Percentiles rank a stretch among this genome's conserved stretches.
phyloP scores from a whole-genome alignment of 1,140 invertebrate species.

The Bradynema listronoti region DNA sequence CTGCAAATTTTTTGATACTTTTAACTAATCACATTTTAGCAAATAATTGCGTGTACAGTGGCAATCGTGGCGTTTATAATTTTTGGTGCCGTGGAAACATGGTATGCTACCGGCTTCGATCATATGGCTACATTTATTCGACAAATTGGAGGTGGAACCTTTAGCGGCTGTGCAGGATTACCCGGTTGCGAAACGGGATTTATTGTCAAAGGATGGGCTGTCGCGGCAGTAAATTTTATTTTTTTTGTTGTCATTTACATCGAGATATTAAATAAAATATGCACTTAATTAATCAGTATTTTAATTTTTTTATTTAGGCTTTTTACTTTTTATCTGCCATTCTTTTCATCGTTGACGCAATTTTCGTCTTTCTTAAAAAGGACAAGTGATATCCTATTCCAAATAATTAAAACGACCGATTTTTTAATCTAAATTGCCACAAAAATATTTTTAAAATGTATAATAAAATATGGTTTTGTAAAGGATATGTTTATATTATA shows the following conservation, averaged over 20 bases:
- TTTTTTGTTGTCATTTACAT: not conserved
- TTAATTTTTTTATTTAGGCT: conserved; percentile 35
- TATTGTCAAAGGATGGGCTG: conserved; percentile 57
- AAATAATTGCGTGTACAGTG: conserved; percentile 42
- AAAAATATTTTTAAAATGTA: too few species aligned
- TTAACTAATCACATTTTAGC: conserved; percentile 35
- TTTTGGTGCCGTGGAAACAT: conserved; percentile 56
- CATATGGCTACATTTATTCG: conserved; percentile 57
- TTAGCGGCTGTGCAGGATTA: conserved; percentile 53
- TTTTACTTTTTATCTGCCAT: conserved; percentile 53
- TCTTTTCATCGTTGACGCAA: conserved; percentile 42
- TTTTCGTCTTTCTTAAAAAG: conserved; percentile 46
- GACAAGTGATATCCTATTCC: too few species aligned
- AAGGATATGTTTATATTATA: too few species aligned
- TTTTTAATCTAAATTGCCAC: too few species aligned
- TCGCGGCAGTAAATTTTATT: conserved; percentile 42
- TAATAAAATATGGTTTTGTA: too few species aligned
- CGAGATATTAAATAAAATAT: not conserved
- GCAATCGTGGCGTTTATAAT: conserved; percentile 52
- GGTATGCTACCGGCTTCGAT: conserved; percentile 57
- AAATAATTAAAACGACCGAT: too few species aligned
- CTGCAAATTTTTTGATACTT: conserved; percentile 4
- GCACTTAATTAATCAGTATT: not conserved
- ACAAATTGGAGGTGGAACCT: conserved; percentile 50
- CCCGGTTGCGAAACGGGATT: conserved; percentile 54